These are phyloP conservation scores for Heteromyza rotundicornis DNA, from an alignment of 2,888 invertebrate genomes.

Conservation along the genomic window DNA sequence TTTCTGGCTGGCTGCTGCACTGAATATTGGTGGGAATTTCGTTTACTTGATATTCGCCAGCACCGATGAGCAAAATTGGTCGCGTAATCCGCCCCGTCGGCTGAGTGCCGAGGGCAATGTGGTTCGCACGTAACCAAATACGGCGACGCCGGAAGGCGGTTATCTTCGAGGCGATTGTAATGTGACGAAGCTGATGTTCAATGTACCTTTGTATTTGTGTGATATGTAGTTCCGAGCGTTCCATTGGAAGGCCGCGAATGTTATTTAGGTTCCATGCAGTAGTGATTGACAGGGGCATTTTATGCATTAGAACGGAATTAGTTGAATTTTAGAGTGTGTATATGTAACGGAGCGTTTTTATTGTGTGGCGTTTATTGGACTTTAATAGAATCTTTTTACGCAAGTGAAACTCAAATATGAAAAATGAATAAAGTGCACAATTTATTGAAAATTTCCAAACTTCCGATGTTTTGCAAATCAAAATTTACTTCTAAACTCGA, in stretches of 20 bases:
- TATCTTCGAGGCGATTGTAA: constrained; percentile 70
- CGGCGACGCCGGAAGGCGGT: neutral
- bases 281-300: no score
- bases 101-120: constrained; percentile 12
- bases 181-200: constrained; percentile 68
- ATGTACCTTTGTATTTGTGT: constrained; percentile 27
- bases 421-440: no score
- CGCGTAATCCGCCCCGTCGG: constrained; percentile 22
- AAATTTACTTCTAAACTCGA: no score
- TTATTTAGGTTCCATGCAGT: no score
- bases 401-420: no score
- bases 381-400: no score
- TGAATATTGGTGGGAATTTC: constrained; percentile 76
- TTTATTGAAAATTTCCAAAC: no score
- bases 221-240: neutral
- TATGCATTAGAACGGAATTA: no score
- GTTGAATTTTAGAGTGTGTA: no score
- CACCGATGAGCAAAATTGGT: constrained; percentile 77
- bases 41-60: constrained; percentile 82
- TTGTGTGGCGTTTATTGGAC: no score
- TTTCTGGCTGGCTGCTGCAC: constrained; percentile 79
- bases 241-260: neutral
- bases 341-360: no score
- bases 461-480: no score
- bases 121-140: constrained; percentile 31